Conservation (phyloP, 2,888 invertebrate species). For the Zelleria hepariella region DNA sequence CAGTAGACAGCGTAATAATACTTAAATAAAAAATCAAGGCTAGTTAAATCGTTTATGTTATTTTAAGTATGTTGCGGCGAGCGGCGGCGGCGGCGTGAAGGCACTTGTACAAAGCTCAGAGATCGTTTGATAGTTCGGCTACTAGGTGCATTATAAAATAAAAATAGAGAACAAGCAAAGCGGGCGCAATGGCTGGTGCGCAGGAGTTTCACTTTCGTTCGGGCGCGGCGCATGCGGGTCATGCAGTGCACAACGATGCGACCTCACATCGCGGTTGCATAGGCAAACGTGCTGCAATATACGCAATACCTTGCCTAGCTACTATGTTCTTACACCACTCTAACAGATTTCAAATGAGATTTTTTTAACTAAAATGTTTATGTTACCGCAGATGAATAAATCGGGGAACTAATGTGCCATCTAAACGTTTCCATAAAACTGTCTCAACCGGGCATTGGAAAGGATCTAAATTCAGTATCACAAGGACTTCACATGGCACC, state of each 20-base stretch:
- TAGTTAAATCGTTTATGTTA: neutral
- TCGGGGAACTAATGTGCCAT: too few relatives aligned
- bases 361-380: neutral
- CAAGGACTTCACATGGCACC: neutral
- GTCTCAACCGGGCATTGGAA: neutral
- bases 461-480: neutral
- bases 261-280: constrained; percentile 25
- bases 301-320: constrained; percentile 12
- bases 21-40: neutral
- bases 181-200: constrained; percentile 26
- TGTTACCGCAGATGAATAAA: neutral
- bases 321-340: constrained; percentile 7
- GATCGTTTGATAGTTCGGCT: neutral
- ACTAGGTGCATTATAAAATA: constrained; percentile 16
- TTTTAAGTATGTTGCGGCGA: neutral
- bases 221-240: constrained; percentile 36
- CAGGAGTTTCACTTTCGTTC: constrained; percentile 52
- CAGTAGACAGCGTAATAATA: neutral
- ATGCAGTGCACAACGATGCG: constrained; percentile 35
- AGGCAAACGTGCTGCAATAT: constrained; percentile 10
- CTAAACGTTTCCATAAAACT: too few relatives aligned
- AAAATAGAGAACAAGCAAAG: constrained; percentile 32
- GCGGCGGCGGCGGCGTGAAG: neutral
- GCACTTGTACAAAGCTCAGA: neutral
- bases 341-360: constrained; percentile 7